Evolutionary conservation across 2,797 vertebrate genomes (phyloP).

Genomic region (Xiphophorus birchmanni): DNA sequence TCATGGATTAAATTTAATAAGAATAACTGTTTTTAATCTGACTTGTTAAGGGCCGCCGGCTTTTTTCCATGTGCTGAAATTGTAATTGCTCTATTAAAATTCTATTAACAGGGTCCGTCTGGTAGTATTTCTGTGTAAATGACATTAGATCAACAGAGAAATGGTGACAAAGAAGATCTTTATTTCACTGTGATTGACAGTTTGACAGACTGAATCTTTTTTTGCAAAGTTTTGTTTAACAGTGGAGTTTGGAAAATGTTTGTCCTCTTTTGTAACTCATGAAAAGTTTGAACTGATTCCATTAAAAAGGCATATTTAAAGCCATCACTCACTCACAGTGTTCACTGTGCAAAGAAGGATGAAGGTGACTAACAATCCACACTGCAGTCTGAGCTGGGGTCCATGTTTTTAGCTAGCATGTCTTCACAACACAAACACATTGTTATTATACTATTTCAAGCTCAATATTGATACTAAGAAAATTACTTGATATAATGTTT

Average conservation of each 20-base stretch:
- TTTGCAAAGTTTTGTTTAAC: slow-evolving; percentile 5
- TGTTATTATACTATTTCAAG: background rate
- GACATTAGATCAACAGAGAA: slow-evolving; percentile 37
- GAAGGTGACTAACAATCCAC: background rate
- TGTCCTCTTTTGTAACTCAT: background rate
- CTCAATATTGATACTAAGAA: background rate
- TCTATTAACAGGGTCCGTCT: slow-evolving; percentile 35
- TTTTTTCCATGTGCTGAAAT: slow-evolving; percentile 33
- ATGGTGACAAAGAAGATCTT: slow-evolving; percentile 34
- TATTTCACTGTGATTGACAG: slow-evolving; percentile 33
- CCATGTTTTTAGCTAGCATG: background rate
- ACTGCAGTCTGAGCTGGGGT: background rate
- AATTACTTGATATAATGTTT: background rate
- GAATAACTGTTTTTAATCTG: slow-evolving; percentile 51
- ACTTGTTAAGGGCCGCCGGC: slow-evolving; percentile 29
- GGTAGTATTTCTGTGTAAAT: slow-evolving; percentile 49
- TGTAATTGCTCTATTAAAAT: slow-evolving; percentile 63
- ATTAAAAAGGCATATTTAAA: background rate
- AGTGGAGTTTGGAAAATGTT: background rate
- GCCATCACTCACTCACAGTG: background rate
- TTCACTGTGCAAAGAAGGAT: background rate
- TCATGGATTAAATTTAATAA: slow-evolving; percentile 43
- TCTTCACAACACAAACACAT: background rate
- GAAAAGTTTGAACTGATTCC: background rate
- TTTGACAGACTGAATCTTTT: slow-evolving; percentile 8